A percentile compares a stretch with the other conserved stretches of the same genome.
These are phyloP conservation scores for Vollenhovia emeryi DNA, from an alignment of 1,140 invertebrate genomes.

Conservation along the genomic window DNA sequence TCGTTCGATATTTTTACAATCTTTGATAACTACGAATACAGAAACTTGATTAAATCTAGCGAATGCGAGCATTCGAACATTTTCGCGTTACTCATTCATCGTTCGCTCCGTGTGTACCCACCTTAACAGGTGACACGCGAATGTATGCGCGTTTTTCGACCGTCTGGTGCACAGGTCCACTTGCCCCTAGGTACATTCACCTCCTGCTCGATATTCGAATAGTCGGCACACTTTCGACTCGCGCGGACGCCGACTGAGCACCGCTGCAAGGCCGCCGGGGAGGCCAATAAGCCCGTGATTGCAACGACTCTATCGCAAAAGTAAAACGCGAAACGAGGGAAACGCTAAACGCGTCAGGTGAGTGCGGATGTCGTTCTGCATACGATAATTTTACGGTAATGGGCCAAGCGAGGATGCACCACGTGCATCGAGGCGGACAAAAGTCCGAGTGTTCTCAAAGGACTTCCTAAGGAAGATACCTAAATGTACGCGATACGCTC, in stretches of 20 bases:
- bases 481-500: not conserved
- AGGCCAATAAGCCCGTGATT: constrained; percentile 51
- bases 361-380: not conserved
- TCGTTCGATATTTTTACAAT: too few species aligned
- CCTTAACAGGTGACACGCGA: not conserved
- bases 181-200: constrained; percentile 34
- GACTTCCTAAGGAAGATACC: not conserved
- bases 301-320: constrained; percentile 58
- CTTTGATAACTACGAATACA: too few species aligned
- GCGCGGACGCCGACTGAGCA: constrained; percentile 21
- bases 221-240: constrained; percentile 32
- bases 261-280: constrained; percentile 54
- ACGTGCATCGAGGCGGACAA: not conserved
- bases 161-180: not conserved
- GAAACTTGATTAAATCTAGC: too few species aligned
- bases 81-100: too few species aligned
- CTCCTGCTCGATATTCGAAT: constrained; percentile 49
- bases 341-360: not conserved
- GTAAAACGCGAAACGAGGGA: constrained; percentile 34
- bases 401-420: not conserved
- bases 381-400: not conserved
- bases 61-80: too few species aligned
- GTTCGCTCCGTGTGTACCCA: too few species aligned
- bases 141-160: not conserved
- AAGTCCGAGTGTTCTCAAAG: not conserved